Evolutionary conservation across 2,113 vertebrate genomes (phyloP), one percentile per base, ranked within the genome.

Genomic region (Dolichallabes microphthalmus): DNA sequence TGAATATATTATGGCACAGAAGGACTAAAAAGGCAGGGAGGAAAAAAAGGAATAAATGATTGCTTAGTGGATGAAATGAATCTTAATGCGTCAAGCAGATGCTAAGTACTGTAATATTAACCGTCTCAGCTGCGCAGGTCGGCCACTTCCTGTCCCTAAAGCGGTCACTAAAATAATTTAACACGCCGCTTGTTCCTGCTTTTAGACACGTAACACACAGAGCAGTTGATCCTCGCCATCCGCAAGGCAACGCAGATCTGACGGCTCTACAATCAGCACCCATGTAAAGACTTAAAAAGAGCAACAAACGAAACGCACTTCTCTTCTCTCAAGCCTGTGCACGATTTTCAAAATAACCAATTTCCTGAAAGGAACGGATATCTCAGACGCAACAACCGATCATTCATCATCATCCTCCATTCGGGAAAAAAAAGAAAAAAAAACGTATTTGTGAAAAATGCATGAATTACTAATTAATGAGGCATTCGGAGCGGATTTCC

Each of bases 391-490:
- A 92, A 94, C 91, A 92, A 87, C 86, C 92, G 92, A 92, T 92
- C 94, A 93, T 94, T 94, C 93, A 91, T 93, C 93, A 93, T 91
- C 93, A 93, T 91, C 90, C 91, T 91, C 90, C 93, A 94, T 90
- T 92, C 86, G 92, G 45, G 7, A 8, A 45, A 45, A 45, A 45
- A 45, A 45, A 45, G 39, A 45, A 45, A 45, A 45, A 45, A 91
- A 55, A 93, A 92, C 89, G 92, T 94, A 92, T 94, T 90, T 90
- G 92, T 95, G 92, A 95, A 94, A 95, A 95, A 94, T 94, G 92
- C 93, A 94, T 94, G 94, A 95, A 95, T 95, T 94, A 95, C 95
- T 94, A 94, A 95, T 95, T 95, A 95, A 95, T 95, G 94, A 95
- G 92, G 92, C 94, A 94, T 95, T 95, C 93, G 94, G 82, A 91